Evolutionary conservation across 1,140 invertebrate species (phyloP), one percentile per base, ranked within the genome.

Genomic region (Hylaeus anthracinus): DNA sequence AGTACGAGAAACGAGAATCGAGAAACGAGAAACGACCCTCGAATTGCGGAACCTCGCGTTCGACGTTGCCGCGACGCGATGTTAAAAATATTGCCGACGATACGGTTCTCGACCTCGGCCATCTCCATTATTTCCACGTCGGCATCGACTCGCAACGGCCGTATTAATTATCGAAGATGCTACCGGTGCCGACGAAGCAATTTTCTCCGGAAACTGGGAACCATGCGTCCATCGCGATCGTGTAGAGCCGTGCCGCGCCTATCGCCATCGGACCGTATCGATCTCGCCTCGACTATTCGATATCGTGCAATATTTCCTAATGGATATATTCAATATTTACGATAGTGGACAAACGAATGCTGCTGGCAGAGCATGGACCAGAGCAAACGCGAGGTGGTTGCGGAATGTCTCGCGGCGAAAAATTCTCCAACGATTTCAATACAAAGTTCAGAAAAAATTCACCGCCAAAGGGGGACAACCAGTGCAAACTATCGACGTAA

Each of bases 311-410:
- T 86, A 86, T 82, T 86, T 86, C 84, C 76, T 86, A 85, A 86
- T 86, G 79, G 84, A 86, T 86, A 86, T 86, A 86, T 86, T 85
- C 84, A 86, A 86, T 86, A 86, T 86, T 85, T 86, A 86, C 84
- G 84, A 82, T 74, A 73, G 84, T 82, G 79, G 84, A 86, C 84
- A 82, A 77, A 77, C 74, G 65, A 77, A 76, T 37, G 55, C 39
- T 37, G n/a, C 56, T 2, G 14, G 43, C 5, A 45, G 5, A 45
- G 43, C 43, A 5, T 5, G 43, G 43, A 45, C 2, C 43, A 5
- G 41, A 5, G n/a, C 14, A 53, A 12, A 51, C 41, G 12, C 37
- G 5, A 60, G 12, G 6, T 43, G 3, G 37, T 3, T 10, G 8
- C 60, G 26, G 60, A 9, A 5, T 9, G 45, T n/a, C 41, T 37